Base-by-base conservation (phyloP, 2,113 vertebrate genomes). In the Hemicordylus capensis region DNA sequence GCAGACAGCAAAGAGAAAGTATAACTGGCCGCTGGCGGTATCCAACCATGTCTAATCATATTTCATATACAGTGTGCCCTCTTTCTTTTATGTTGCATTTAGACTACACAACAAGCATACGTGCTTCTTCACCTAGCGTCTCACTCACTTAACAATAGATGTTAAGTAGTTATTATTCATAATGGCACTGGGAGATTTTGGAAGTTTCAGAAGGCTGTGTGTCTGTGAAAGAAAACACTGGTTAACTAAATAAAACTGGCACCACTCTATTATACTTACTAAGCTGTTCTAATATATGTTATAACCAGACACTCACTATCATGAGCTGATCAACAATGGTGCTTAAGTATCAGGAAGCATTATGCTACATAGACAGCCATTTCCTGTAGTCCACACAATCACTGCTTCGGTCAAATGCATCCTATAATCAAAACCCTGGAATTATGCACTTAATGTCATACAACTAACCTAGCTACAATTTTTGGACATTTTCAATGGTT, bases 1-100 rank as follows among this genome's bases (percentile, higher is more conserved):
- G 95, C 95, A 96, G 94, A 95, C 95, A 96, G 95, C 95, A 97
- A 96, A 97, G 93, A 92, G 89, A 96, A 96, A 95, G 94, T 89
- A 88, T 91, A 95, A 89, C 93, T 1, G 85, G 93, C 94, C 79
- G 91, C 96, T 94, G 91, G 94, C 91, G 44, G 94, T 94, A 94
- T 94, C 91, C 93, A 95, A 96, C 94, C 94, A 66, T 96, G 94
- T 91, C 95, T 59, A 97, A 96, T 97, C 95, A 94, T 96, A 96
- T 96, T 95, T 97, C 97, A 96, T 94, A 96, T 91, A 93, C 88
- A 95, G 90, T 87, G 81, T 84, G 88, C 92, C 93, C 95, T 94
- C 95, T 85, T 93, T 82, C 95, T 95, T 96, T 95, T 90, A 93
- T 92, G 95, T 90, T 88, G 90, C 93, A 94, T 88, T 93, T 93